These are phyloP conservation scores for Beris chalybata DNA, from an alignment of 2,888 invertebrate species.

Conservation along the genomic window DNA sequence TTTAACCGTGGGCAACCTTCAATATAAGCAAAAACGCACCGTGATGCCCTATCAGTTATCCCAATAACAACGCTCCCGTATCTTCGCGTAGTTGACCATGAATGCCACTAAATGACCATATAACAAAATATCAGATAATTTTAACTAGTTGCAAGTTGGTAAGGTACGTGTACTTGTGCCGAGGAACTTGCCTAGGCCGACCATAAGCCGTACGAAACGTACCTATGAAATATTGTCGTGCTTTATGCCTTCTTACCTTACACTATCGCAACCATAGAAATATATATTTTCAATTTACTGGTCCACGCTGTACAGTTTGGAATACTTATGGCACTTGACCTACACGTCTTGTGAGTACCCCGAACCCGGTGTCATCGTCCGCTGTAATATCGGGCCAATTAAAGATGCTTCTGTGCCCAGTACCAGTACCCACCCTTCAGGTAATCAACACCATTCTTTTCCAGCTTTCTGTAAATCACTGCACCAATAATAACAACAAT, in stretches of 20 bases:
- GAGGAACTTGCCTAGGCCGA: slow-evolving; percentile 16
- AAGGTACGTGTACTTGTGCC: slow-evolving; percentile 1
- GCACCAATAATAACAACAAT: too few species aligned
- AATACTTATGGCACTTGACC: slow-evolving; percentile 27
- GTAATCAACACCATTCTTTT: neutral
- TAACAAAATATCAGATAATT: slow-evolving; percentile 39
- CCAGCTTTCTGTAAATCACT: too few species aligned
- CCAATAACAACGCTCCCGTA: slow-evolving; percentile 14
- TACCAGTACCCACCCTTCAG: slow-evolving; percentile 1
- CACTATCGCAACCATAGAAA: slow-evolving; percentile 4
- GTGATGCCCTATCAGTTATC: slow-evolving; percentile 26
- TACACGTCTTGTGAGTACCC: neutral
- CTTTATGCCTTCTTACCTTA: slow-evolving; percentile 24
- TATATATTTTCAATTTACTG: slow-evolving; percentile 27
- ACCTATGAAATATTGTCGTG: slow-evolving; percentile 37
- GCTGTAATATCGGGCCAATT: slow-evolving; percentile 23
- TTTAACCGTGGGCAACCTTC: slow-evolving; percentile 22
- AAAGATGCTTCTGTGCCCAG: neutral
- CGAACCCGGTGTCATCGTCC: slow-evolving; percentile 22
- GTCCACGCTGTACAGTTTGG: slow-evolving; percentile 16
- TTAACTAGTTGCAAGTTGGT: slow-evolving; percentile 35
- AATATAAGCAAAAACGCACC: slow-evolving; percentile 2
- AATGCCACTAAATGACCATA: slow-evolving; percentile 39
- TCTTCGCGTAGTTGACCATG: slow-evolving; percentile 31
- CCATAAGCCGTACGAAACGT: slow-evolving; percentile 25